Conservation (phyloP, 2,888 invertebrate genomes). For the Drosophila planitibia region DNA sequence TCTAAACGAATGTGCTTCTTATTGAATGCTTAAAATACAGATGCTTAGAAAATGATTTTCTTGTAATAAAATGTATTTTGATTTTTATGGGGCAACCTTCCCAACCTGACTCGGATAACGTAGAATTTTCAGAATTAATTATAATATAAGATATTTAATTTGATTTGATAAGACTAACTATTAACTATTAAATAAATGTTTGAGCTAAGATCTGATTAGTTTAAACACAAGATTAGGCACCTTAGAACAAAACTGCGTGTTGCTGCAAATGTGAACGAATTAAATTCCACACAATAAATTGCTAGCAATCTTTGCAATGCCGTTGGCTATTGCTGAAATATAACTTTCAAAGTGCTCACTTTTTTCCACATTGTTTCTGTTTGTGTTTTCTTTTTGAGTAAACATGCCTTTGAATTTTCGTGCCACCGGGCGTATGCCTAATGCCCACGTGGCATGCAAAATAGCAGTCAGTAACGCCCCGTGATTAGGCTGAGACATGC, state of each 20-base stretch:
- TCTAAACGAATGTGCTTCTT: not conserved
- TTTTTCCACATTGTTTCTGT: conserved; percentile 17
- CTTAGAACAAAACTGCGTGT: conserved; percentile 38
- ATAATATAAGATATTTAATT: not conserved
- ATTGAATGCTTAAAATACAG: not conserved
- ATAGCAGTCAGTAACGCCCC: conserved; percentile 74
- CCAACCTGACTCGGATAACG: not conserved
- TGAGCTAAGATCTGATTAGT: conserved; percentile 20
- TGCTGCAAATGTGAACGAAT: conserved; percentile 24
- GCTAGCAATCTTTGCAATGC: conserved; percentile 38
- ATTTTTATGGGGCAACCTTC: not conserved
- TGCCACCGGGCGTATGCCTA: conserved; percentile 56
- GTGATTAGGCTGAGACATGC: conserved; percentile 74
- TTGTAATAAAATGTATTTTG: not conserved
- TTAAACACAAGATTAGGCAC: conserved; percentile 18
- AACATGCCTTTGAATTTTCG: conserved; percentile 63
- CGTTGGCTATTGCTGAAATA: conserved; percentile 23
- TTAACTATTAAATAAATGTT: not conserved
- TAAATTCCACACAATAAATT: conserved; percentile 25
- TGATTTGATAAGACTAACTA: not conserved
- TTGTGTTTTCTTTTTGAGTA: conserved; percentile 19
- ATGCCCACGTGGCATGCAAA: conserved; percentile 72
- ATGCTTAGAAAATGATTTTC: not conserved
- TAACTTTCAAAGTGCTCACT: conserved; percentile 38
- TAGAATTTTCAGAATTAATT: not conserved